Conservation (phyloP, 2,113 vertebrate species). For the Notarius lentiginosus region DNA sequence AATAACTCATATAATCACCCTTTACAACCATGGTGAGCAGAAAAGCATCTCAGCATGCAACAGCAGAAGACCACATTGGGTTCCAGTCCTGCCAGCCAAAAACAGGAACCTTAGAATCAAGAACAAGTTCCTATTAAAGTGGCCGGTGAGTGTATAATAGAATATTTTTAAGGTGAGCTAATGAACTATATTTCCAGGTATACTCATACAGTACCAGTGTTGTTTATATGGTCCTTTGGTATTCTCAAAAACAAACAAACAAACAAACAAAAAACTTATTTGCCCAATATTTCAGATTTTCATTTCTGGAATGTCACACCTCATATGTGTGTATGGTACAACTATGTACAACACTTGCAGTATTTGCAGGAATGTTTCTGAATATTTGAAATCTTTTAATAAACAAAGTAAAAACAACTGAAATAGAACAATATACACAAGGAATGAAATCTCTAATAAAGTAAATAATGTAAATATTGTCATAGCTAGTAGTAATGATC, state of each 20-base stretch:
- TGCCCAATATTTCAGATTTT: not conserved
- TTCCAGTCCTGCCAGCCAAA: too few relatives aligned
- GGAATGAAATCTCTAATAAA: not conserved
- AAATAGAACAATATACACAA: not conserved
- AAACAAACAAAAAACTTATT: not conserved
- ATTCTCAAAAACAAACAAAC: not conserved
- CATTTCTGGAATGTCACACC: not conserved
- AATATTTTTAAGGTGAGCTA: not conserved
- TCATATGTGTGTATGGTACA: not conserved
- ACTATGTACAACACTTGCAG: not conserved
- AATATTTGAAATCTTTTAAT: not conserved
- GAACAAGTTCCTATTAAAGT: too few relatives aligned
- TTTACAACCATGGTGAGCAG: too few relatives aligned
- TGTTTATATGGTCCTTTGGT: not conserved
- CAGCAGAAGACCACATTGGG: too few relatives aligned
- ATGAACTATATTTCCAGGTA: not conserved
- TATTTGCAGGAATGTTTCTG: not conserved
- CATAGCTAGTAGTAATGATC: not conserved
- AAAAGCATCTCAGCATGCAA: too few relatives aligned
- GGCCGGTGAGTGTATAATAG: too few relatives aligned
- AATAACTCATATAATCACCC: too few relatives aligned
- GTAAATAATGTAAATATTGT: not conserved
- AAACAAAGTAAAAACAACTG: not conserved
- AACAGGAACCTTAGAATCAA: too few relatives aligned
- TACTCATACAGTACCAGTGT: not conserved